Conservation (phyloP, 2,113 vertebrate species). For the Panurus biarmicus region DNA sequence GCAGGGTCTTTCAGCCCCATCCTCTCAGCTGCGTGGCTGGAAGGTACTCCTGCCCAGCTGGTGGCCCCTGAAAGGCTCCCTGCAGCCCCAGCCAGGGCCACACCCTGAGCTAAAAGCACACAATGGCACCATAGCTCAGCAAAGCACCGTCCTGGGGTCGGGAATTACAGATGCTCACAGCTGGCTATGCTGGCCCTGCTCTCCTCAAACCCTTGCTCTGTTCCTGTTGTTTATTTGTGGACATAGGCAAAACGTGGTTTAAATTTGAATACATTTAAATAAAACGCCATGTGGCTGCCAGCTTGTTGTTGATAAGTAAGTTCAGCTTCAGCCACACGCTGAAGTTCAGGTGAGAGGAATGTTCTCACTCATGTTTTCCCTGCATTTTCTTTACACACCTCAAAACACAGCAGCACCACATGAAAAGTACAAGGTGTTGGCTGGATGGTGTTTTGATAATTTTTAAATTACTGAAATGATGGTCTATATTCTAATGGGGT, state of each 20-base stretch:
- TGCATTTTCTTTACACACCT: not conserved
- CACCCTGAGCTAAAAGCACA: not conserved
- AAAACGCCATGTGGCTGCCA: not conserved
- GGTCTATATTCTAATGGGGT: not conserved
- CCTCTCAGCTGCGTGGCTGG: rapidly evolving
- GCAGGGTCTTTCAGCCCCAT: not conserved
- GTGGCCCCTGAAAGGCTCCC: not conserved
- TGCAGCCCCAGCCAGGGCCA: not conserved
- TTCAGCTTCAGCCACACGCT: not conserved
- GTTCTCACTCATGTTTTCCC: not conserved
- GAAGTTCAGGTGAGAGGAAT: not conserved
- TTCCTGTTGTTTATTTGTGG: not conserved
- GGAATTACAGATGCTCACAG: not conserved
- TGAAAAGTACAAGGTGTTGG: not conserved
- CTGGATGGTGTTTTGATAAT: not conserved
- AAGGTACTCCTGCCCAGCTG: not conserved
- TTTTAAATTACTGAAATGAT: not conserved
- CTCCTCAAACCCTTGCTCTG: not conserved
- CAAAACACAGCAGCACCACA: not conserved
- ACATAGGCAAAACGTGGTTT: not conserved
- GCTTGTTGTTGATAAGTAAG: not conserved
- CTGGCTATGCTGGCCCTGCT: not conserved
- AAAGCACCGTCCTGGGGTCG: rapidly evolving
- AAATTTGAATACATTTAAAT: not conserved
- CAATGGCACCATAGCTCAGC: not conserved